Evolutionary conservation across 2,113 vertebrate species (phyloP), one percentile per base, ranked within the genome.

Genomic region (Gobiocypris rarus): DNA sequence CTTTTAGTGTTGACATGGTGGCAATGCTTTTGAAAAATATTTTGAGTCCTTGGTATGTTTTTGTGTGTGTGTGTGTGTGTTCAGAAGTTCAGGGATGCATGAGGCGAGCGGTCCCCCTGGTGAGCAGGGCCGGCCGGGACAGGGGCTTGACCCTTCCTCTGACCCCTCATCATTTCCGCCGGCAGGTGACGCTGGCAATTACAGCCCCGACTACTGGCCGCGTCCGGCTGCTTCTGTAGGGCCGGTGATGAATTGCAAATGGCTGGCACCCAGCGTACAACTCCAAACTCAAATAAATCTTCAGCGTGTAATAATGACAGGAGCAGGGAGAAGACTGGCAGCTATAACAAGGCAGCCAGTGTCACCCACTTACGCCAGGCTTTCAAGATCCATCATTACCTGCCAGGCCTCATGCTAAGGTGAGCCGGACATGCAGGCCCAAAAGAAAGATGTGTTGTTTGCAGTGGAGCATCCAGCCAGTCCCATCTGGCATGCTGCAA

Each of bases 241-340:
- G 71, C 89, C 84, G 83, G 94, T 97, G 96, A 97, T 97, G 95
- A 96, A 97, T 97, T 94, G 95, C 95, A 95, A 96, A 96, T 95
- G 93, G 95, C 95, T 92, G 86, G 94, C 79, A 93, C 93, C 91
- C 77, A 59, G 94, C 93, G 91, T 93, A 95, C 94, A 94, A 95
- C 94, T 94, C 94, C 95, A 95, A 96, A 96, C 94, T 93, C 94
- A 94, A 96, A 97, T 97, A 96, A 97, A 97, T 97, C 96, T 96
- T 95, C 94, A 91, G 91, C 91, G 91, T 96, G 95, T 96, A 95
- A 95, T 97, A 96, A 96, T 95, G 96, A 96, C 96, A 97, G 94
- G 93, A 94, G 89, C 41, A 76, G 82, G 85, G 83, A 90, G 90
- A 94, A 96, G 96, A 96, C 93, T 95, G 95, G 95, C 95, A 96